Evolutionary conservation across 2,888 invertebrate species (phyloP), one percentile per base, ranked within the genome.

Genomic region (Acrocyrtus sp.): DNA sequence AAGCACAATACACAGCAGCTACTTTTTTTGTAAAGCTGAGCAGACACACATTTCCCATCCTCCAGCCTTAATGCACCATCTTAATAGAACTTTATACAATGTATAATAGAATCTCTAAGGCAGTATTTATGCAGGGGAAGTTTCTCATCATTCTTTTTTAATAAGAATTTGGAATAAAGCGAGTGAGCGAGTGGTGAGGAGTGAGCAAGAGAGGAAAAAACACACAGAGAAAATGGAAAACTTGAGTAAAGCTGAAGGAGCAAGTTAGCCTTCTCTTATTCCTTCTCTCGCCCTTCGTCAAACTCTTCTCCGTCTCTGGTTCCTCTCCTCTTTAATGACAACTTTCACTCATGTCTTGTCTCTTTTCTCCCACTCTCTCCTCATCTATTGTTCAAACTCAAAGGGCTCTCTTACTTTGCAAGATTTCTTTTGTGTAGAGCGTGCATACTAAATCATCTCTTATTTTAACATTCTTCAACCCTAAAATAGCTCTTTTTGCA

Each of bases 151-250:
- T 39, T 39, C 56, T 65, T n/a, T 34, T 34, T 67, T 67, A 57
- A 57, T 67, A 50, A 29, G 66, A 67, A 67, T 67, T n/a, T 67
- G 57, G 58, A 67, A 67, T 67, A 58, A 67, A 67, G 41, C 51
- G 48, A n/a, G n/a, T 43, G 21, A 54, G 66, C 27, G 19, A 27
- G 34, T 34, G 12, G 34, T 8, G 34, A 34, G n/a, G n/a, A n/a
- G n/a, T n/a, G n/a, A n/a, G n/a, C n/a, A n/a, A 34, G 34, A 34
- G 34, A 34, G 12, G 34, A 12, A 34, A 34, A 34, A 34, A 48
- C 19, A 15, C 50, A n/a, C 4, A 22, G 15, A 39, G 27, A 24
- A 27, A 47, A 34, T 22, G 48, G 54, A 45, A 45, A 45, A 19
- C 53, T 43, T 51, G 53, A 27, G 34, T 54, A 12, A 21, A 29